A percentile compares a stretch with the other conserved stretches of the same genome.
phyloP scores from a whole-genome alignment of 2,113 vertebrate species.

The Catharus fuscescens region DNA sequence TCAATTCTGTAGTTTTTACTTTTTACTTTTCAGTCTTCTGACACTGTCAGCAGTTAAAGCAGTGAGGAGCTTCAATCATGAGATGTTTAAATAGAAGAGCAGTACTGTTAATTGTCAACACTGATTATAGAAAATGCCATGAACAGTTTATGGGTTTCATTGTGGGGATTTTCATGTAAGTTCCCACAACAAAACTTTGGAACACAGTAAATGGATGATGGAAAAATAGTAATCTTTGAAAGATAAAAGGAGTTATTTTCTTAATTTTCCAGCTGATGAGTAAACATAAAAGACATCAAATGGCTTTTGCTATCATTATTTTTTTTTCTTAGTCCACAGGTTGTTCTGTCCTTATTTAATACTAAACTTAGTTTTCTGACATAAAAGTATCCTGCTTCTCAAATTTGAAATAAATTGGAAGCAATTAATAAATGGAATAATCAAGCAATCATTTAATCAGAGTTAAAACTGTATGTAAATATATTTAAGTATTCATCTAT shows the following conservation, averaged over 20 bases:
- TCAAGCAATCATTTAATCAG: not conserved
- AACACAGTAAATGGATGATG: not conserved
- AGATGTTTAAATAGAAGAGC: not conserved
- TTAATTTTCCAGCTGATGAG: not conserved
- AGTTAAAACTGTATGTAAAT: not conserved
- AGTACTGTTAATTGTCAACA: not conserved
- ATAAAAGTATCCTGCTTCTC: not conserved
- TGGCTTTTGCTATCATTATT: not conserved
- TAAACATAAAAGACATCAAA: not conserved
- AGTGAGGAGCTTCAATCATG: not conserved
- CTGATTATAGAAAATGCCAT: not conserved
- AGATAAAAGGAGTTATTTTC: not conserved
- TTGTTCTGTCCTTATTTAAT: not conserved
- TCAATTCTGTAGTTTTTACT: not conserved
- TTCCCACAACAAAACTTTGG: rapidly evolving
- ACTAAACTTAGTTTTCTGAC: not conserved
- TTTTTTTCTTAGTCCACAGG: not conserved
- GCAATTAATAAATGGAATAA: not conserved
- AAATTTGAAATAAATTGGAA: not conserved
- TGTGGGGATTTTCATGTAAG: not conserved
- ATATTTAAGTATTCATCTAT: not conserved
- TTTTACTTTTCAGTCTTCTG: not conserved
- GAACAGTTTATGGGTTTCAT: not conserved
- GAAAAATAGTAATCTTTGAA: not conserved
- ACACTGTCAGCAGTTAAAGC: not conserved